Base-by-base conservation (phyloP, 2,113 vertebrate genomes). In the Speoplatyrhinus poulsoni region DNA sequence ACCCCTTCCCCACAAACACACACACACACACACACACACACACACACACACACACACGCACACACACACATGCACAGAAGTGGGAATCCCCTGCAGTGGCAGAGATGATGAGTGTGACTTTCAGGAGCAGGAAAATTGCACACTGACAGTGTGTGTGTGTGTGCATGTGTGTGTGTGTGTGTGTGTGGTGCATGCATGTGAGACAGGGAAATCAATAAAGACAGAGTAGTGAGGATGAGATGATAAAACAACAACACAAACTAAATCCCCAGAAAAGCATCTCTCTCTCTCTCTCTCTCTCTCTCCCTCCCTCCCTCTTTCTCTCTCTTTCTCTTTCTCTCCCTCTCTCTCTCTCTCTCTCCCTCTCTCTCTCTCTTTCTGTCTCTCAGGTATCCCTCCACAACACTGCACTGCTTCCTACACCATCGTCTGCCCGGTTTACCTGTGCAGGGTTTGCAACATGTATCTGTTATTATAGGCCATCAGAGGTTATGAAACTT, bases 201-300 rank as follows among this genome's bases (percentile, higher is more conserved):
- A 3, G 55, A 54, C n/a, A n/a, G 12, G n/a, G 13, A 54, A 54
- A 54, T 54, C n/a, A 16, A 54, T 54, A 16, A 54, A 54, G 1
- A 54, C 13, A 16, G 52, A 16, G n/a, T 7, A 16, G 6, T 9
- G 16, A 52, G 61, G 46, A 13, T 49, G 33, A 12, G 60, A 60
- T 41, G 2, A 50, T 26, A 6, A 41, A 56, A 32, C 3, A 47
- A 56, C 6, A 19, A 26, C 36, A 47, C 16, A 46, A 56, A n/a
- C 36, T 41, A 56, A 33, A 59, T 47, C 64, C 69, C 65, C 52
- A 0, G 1, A 62, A 62, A 70, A 80, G 50, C 56, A 32, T 62
- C 65, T 53, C 46, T 46, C 15, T 2, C 11, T 64, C 46, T 48
- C 63, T 59, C 12, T 19, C 19, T 19, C 19, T 19, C 19, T 19